These are phyloP conservation scores for Sebastes fasciatus DNA, from an alignment of 2,113 vertebrate genomes.

Conservation along the genomic window DNA sequence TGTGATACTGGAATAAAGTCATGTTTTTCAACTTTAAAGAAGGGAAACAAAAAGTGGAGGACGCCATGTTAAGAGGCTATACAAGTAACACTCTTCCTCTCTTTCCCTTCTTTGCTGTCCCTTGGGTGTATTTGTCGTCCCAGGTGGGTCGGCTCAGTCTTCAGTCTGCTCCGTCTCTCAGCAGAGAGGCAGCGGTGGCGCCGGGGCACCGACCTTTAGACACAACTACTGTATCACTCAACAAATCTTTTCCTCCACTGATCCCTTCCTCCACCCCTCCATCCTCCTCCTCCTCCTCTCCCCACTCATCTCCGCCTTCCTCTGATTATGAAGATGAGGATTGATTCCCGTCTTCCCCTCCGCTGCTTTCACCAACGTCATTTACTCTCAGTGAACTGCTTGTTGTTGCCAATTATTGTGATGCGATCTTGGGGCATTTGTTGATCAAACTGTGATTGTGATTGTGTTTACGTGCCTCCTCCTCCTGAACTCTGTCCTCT, in stretches of 20 bases:
- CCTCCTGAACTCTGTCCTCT: conserved; percentile 5
- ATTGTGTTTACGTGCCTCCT: conserved; percentile 50
- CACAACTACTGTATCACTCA: conserved; percentile 85
- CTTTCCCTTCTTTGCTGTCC: conserved; percentile 24
- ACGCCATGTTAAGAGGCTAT: not conserved
- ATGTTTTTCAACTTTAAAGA: conserved; percentile 3
- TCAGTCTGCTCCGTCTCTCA: conserved; percentile 76
- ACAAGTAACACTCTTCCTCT: conserved; percentile 14
- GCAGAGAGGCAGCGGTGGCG: conserved; percentile 78
- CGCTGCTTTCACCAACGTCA: conserved; percentile 38
- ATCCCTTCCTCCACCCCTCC: conserved; percentile 56
- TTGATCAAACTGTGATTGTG: conserved; percentile 40
- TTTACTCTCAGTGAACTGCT: conserved; percentile 31
- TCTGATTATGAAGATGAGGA: conserved; percentile 44
- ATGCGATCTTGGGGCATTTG: conserved; percentile 20
- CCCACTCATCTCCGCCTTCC: conserved; percentile 49
- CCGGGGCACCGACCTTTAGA: conserved; percentile 77
- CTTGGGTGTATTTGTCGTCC: conserved; percentile 39
- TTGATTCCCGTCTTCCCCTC: conserved; percentile 42
- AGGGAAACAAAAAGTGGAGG: not conserved
- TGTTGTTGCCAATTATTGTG: conserved; percentile 54
- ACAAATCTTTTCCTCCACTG: conserved; percentile 61
- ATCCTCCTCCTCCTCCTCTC: not conserved
- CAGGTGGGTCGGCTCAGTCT: conserved; percentile 81
- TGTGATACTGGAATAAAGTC: not conserved